Percentiles rank a stretch among this genome's conserved stretches.
Evolutionary conservation across 2,113 vertebrate species (phyloP).

Genomic region (Alethe castanea): DNA sequence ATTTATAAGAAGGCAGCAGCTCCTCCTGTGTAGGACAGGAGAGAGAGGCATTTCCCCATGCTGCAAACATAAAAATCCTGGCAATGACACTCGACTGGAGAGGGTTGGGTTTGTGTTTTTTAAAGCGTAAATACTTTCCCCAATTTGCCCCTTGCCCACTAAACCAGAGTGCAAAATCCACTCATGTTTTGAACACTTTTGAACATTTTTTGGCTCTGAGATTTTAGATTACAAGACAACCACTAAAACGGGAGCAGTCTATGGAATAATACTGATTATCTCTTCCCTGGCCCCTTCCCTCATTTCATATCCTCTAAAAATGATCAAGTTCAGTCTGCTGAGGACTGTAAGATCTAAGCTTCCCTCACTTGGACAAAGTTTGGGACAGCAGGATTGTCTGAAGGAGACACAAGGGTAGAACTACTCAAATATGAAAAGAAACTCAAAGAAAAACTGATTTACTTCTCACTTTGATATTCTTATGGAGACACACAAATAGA

Average conservation of each 20-base stretch:
- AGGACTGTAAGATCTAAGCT: neutral
- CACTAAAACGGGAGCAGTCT: neutral
- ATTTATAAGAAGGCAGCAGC: neutral
- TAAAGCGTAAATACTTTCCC: neutral
- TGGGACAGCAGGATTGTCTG: neutral
- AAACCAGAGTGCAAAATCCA: neutral
- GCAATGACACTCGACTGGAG: neutral
- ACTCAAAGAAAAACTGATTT: neutral
- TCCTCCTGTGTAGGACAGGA: neutral
- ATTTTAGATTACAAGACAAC: neutral
- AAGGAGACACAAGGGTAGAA: neutral
- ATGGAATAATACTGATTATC: neutral
- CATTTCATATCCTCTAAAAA: neutral
- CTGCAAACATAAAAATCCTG: neutral
- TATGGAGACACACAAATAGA: neutral
- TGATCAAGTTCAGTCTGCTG: neutral
- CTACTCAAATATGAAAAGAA: neutral
- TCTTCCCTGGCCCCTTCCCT: neutral
- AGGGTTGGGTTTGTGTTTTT: accelerated
- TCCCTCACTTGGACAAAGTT: neutral
- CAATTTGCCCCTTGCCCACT: neutral
- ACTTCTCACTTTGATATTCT: neutral
- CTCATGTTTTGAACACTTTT: no score
- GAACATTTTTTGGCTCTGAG: no score
- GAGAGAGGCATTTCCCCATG: accelerated